Evolutionary conservation across 2,113 vertebrate genomes (phyloP), one percentile per base, ranked within the genome.

Genomic region (Apodemus sylvaticus): DNA sequence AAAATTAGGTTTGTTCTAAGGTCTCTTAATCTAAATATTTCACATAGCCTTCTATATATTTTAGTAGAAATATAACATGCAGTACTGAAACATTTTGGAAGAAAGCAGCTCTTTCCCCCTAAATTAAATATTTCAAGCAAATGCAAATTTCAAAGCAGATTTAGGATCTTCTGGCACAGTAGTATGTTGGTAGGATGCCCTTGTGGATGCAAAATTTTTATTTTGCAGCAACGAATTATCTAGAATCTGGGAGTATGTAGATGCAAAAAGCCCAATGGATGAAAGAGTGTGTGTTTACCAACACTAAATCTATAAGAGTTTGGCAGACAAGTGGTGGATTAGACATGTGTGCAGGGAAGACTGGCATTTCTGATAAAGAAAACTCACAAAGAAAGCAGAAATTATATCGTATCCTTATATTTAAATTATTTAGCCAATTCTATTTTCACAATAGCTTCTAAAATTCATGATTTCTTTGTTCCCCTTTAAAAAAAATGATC

Each of bases 361-460:
- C 60, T 88, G 79, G 73, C 68, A 2, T 97, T 95, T 97, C 79
- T 94, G 74, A 97, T 51, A 73, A 60, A 96, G 26, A 55, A 55
- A 70, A 89, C 39, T 90, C 94, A 82, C 42, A 95, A 91, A 97
- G 97, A 97, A 97, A 98, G 97, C 92, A 95, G 92, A 64, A 96
- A 53, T 77, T 95, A 94, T 86, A 96, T 92, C 94, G 78, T 94
- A 95, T 97, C 96, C 97, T 97, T 78, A 90, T 93, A 92, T 3
- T 17, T 97, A 97, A 96, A 53, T 89, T 94, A 95, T 82, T 97
- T 97, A 78, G 91, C 76, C 94, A 88, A 91, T 76, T 96, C 92
- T 90, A 73, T 97, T 98, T 98, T 98, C 86, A 89, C 95, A 96
- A 97, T 95, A 86, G 94, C 96, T 98, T 97, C 66, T 97, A 64